Conservation (phyloP, 2,888 invertebrate genomes). For the Sinopyrophorus schimmeli region DNA sequence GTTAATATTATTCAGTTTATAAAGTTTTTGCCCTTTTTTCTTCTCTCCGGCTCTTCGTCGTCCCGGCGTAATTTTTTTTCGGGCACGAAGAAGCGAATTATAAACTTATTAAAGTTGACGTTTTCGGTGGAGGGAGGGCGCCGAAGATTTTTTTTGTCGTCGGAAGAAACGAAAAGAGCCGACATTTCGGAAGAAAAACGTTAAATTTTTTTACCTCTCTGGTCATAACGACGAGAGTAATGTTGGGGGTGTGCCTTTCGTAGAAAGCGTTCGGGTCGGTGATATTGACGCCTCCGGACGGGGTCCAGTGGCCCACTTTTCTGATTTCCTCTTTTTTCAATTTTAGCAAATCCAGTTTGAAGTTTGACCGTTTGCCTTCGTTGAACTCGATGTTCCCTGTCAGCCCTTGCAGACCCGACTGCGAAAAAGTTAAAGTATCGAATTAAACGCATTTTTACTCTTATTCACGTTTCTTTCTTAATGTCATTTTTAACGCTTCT, state of each 20-base stretch:
- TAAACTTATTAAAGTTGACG: too few relatives aligned
- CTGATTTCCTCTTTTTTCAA: constrained; percentile 76
- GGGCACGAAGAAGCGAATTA: too few relatives aligned
- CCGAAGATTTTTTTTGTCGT: too few relatives aligned
- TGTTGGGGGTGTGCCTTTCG: constrained; percentile 79
- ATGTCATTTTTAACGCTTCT: too few relatives aligned
- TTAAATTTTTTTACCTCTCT: constrained; percentile 73
- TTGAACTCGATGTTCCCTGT: constrained; percentile 88
- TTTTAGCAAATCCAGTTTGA: constrained; percentile 84
- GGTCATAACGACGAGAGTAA: constrained; percentile 88
- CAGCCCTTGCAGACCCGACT: constrained; percentile 82
- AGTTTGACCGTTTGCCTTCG: constrained; percentile 80
- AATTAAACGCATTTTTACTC: background rate
- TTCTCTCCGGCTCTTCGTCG: too few relatives aligned
- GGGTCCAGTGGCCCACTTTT: constrained; percentile 84
- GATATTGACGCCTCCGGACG: constrained; percentile 73
- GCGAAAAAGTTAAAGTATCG: constrained; percentile 39
- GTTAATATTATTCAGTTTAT: constrained; percentile 13
- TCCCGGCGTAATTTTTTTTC: too few relatives aligned
- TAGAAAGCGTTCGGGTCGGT: constrained; percentile 86
- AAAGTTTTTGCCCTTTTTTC: constrained; percentile 8
- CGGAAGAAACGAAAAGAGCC: too few relatives aligned
- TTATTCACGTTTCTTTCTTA: too few relatives aligned
- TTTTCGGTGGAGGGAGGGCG: too few relatives aligned
- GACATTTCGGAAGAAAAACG: too few relatives aligned